Percentiles rank a stretch among this genome's conserved stretches.
Evolutionary conservation across 2,113 vertebrate species (phyloP).

Genomic region (Mirounga angustirostris): DNA sequence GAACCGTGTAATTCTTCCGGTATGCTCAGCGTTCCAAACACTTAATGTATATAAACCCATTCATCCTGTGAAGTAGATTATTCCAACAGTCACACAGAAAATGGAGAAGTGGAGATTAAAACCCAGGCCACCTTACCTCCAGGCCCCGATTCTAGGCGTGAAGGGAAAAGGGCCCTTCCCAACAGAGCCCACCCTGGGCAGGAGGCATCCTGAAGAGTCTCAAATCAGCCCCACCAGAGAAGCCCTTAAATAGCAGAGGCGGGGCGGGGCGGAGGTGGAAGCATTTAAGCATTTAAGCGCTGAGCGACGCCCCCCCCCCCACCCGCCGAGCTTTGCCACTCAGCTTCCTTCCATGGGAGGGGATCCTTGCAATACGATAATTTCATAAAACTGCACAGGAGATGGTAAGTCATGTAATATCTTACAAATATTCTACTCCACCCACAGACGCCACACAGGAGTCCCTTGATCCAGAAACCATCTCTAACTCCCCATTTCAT

Average conservation of each 20-base stretch:
- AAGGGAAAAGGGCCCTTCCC: not conserved
- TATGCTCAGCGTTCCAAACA: not conserved
- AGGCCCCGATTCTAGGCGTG: not conserved
- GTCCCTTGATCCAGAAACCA: not conserved
- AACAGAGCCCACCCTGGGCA: not conserved
- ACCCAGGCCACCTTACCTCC: not conserved
- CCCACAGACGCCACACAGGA: not conserved
- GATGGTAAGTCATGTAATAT: not conserved
- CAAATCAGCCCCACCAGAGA: not conserved
- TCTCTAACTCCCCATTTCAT: not conserved
- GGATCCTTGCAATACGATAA: not conserved
- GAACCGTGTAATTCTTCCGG: fast-evolving
- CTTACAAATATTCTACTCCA: not conserved
- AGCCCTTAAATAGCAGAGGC: too few relatives aligned
- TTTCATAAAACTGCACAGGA: not conserved
- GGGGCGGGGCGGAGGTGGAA: not conserved
- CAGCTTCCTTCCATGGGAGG: not conserved
- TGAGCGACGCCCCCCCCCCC: too few relatives aligned
- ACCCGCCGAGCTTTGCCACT: not conserved
- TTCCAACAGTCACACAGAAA: not conserved
- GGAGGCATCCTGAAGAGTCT: not conserved
- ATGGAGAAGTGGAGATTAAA: not conserved
- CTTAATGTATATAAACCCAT: fast-evolving
- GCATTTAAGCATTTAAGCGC: fast-evolving
- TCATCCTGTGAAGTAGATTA: not conserved